Evolutionary conservation across 1,140 invertebrate species (phyloP).

Genomic region (Meloidogyne chitwoodi): DNA sequence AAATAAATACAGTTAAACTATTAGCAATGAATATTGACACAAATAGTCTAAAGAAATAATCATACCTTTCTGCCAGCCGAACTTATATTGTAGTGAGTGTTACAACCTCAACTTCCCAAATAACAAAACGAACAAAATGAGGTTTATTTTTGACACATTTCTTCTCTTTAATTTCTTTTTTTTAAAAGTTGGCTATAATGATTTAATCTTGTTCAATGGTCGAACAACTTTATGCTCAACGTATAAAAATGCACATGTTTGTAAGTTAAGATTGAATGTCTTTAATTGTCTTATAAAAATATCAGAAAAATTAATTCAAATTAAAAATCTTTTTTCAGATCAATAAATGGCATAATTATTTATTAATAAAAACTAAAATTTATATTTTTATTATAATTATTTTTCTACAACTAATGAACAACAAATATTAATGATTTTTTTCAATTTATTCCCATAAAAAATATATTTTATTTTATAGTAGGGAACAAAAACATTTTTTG

Average conservation of each 20-base stretch:
- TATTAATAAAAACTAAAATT: too few relatives aligned
- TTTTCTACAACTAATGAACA: too few relatives aligned
- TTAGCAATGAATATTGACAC: conserved; percentile 83
- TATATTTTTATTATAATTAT: too few relatives aligned
- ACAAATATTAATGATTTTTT: too few relatives aligned
- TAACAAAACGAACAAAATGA: conserved; percentile 76
- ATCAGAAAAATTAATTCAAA: too few relatives aligned
- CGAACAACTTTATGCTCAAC: conserved; percentile 81
- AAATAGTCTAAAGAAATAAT: conserved; percentile 78
- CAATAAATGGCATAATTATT: too few relatives aligned
- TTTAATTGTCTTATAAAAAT: conserved; percentile 94
- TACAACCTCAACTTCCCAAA: conserved; percentile 96
- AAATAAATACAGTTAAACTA: conserved; percentile 85
- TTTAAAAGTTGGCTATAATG: conserved; percentile 20
- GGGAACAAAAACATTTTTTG: too few relatives aligned
- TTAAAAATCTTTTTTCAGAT: too few relatives aligned
- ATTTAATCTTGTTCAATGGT: conserved; percentile 94
- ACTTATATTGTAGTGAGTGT: conserved; percentile 82
- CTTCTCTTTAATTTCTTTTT: not conserved
- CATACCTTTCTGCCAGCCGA: conserved; percentile 87
- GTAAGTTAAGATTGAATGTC: conserved; percentile 99
- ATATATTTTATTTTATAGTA: too few relatives aligned
- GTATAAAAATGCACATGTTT: conserved; percentile 87
- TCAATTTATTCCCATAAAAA: too few relatives aligned
- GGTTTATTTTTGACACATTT: conserved; percentile 61